phyloP scores from a whole-genome alignment of 2,797 vertebrate genomes.

The Lepilemur ruficaudatus region DNA sequence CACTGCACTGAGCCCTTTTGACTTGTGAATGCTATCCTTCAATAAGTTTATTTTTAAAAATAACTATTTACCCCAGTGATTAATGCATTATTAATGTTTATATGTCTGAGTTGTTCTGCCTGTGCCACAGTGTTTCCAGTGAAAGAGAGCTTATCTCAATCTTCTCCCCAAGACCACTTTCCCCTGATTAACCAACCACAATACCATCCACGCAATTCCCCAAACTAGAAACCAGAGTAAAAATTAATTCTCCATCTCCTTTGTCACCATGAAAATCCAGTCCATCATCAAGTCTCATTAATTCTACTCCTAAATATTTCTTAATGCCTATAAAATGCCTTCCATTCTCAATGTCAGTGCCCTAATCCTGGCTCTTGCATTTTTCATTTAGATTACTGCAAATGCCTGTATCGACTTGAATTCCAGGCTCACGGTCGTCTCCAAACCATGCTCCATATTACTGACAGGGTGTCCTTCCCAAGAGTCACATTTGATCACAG shows the following conservation, averaged over 20 bases:
- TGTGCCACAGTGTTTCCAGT: neutral
- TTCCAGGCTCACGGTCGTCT: neutral
- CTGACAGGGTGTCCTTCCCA: neutral
- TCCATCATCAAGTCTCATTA: conserved; percentile 45
- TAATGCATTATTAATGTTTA: neutral
- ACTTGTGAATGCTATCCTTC: neutral
- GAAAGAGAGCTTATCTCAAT: neutral
- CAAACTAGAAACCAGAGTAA: conserved; percentile 10
- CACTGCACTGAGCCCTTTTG: neutral
- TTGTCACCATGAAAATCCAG: neutral
- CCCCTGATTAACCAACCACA: neutral
- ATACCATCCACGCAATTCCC: neutral
- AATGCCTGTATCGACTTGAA: neutral
- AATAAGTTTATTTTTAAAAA: neutral
- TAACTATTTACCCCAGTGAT: neutral
- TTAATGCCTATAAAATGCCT: neutral
- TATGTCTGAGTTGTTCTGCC: neutral
- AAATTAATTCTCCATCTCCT: neutral
- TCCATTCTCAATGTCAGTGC: neutral
- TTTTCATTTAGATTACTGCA: neutral
- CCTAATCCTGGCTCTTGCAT: neutral
- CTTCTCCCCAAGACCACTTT: neutral
- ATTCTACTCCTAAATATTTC: conserved; percentile 44
- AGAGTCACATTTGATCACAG: neutral
- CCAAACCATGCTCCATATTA: neutral